Evolutionary conservation across 2,888 invertebrate genomes (phyloP), one percentile per base, ranked within the genome.

Genomic region (Archips xylosteana): DNA sequence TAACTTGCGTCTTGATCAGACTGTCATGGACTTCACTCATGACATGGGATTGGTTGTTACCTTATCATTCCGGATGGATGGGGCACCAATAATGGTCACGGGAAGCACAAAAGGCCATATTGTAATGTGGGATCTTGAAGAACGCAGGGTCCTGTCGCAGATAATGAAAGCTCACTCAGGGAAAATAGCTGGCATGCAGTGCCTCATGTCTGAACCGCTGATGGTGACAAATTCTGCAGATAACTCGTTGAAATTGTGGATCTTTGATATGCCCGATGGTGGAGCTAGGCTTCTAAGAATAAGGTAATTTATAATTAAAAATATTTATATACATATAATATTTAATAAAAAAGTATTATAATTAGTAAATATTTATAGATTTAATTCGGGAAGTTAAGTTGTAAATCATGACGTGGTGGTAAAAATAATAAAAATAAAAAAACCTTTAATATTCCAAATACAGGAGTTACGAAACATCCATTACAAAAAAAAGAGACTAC

Each of bases 101-200:
- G 98, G 98, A 0, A 97, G 97, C 86, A 89, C 95, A 5, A 93
- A 95, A 61, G 99, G 99, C 0, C 97, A 98, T 83, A 95, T 99
- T 79, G 98, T 98, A 0, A 95, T 99, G 85, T 99, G 99, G 99
- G 97, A 99, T 91, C 94, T 99, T 60, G 98, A 98, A 83, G 96
- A 98, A 76, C 95, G 95, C 77, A 95, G 96, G 85, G 94, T 99
- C 0, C 95, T 97, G 71, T 97, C 97, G 75, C 99, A 99, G 89
- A 90, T 99, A 32, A 93, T 97, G 65, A 93, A 95, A 59, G 98
- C 98, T 1, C 99, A 99, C 86, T 93, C 95, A 62, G 95, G 94
- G 1, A 89, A 96, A 12, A 96, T 99, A 3, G 96, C 96, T 10
- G 98, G 99, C 0, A 91, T 99, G 81, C 95, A 96, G 78, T 99